Evolutionary conservation across 2,888 invertebrate genomes (phyloP), one percentile per base, ranked within the genome.

Genomic region (Cerceris rybyensis): DNA sequence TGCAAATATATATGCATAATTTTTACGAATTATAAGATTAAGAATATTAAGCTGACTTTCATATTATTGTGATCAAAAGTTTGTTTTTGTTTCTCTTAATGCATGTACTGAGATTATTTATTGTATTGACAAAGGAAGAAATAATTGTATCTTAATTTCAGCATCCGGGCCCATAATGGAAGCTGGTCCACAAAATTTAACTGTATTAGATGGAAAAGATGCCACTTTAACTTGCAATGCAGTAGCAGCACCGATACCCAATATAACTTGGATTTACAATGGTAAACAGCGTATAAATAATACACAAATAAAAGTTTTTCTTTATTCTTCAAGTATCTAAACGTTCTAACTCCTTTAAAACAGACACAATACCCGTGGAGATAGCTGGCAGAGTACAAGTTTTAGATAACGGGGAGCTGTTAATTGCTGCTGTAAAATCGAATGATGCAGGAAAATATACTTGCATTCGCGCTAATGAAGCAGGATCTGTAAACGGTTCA

Each of bases 161-260:
- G 98, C 98, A 84, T 96, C 98, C 82, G 95, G 96, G 85, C 98
- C 98, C 42, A 94, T 97, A 85, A 96, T 98, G 95, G 96, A 97
- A 92, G 94, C 94, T 73, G 95, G 96, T 78, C 98, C 98, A 13
- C 94, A 95, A 91, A 98, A 98, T 94, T 93, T 96, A 80, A 98
- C 98, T 11, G 96, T 98, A 80, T 94, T 98, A 86, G 98, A 98
- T 92, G 98, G 98, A 67, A 97, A 97, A 93, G 98, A 98, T 93
- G 98, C 97, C 69, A 96, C 97, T 69, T 94, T 98, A 87, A 94
- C 94, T 75, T 99, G 99, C 93, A 95, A 97, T 86, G 98, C 98
- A 42, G 95, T 96, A 69, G 98, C 98, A 64, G 98, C 98, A 16
- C 98, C 98, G 28, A 95, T 95, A 84, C 98, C 99, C 9, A 97